Conservation (phyloP, 2,113 vertebrate species). For the Potamarius usumacintae region DNA sequence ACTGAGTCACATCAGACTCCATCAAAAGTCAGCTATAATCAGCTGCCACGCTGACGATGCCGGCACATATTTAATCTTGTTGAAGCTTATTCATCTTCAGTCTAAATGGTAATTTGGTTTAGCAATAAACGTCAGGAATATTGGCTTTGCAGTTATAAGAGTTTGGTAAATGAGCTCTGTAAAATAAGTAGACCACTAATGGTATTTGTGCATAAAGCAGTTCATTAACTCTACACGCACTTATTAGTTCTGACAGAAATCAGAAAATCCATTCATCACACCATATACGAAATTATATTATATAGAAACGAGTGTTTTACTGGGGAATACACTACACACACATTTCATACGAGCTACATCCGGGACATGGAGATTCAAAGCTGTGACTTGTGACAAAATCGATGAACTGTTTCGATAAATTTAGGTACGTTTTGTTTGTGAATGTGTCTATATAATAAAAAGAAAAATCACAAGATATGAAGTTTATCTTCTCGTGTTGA, state of each 20-base stretch:
- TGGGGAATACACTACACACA: too few species aligned
- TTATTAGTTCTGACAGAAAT: constrained; percentile 2
- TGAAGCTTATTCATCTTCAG: not conserved
- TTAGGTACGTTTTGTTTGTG: too few species aligned
- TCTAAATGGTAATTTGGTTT: not conserved
- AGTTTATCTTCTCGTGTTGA: too few species aligned
- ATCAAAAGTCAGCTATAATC: constrained; percentile 8
- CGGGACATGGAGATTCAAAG: too few species aligned
- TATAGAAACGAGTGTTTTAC: too few species aligned
- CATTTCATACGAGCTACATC: too few species aligned
- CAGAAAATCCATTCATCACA: not conserved
- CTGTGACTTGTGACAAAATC: too few species aligned
- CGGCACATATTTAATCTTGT: constrained; percentile 9
- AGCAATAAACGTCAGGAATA: not conserved
- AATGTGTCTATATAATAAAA: too few species aligned
- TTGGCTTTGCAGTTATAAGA: not conserved
- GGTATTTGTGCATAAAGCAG: constrained; percentile 3
- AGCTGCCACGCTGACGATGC: not conserved
- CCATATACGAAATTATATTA: not conserved
- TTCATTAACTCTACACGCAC: constrained; percentile 7
- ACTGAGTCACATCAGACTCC: constrained; percentile 32
- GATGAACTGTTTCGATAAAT: too few species aligned
- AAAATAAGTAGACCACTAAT: constrained; percentile 14
- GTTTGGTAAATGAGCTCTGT: constrained; percentile 8
- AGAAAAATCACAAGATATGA: too few species aligned